These are phyloP conservation scores for Elysia crispata DNA, from an alignment of 2,888 invertebrate genomes.

Conservation along the genomic window DNA sequence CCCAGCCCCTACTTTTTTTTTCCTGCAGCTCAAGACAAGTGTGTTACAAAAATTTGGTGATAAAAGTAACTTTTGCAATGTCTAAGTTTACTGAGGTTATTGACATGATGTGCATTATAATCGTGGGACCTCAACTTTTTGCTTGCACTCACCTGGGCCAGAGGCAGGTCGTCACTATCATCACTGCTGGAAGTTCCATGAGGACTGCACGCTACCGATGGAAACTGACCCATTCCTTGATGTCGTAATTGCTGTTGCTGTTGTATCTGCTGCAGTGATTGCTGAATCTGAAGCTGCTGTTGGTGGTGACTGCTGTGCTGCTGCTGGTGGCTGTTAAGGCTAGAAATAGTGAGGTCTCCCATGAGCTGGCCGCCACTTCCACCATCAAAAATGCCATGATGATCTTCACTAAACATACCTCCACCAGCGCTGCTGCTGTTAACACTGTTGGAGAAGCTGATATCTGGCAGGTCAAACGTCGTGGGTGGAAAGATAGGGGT, in stretches of 20 bases:
- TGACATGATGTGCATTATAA: no score
- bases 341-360: constrained; percentile 30
- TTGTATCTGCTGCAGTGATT: constrained; percentile 28
- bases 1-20: no score
- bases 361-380: constrained; percentile 77
- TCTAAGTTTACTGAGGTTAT: no score
- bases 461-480: constrained; percentile 75
- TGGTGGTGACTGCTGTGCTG: neutral
- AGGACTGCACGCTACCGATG: constrained; percentile 72
- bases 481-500: constrained; percentile 75
- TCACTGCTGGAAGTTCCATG: constrained; percentile 86
- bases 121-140: no score
- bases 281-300: constrained; percentile 33
- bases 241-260: constrained; percentile 12
- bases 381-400: constrained; percentile 22
- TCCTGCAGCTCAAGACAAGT: no score
- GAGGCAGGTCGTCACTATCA: constrained; percentile 86
- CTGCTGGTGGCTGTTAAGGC: constrained; percentile 13
- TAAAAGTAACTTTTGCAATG: no score
- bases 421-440: constrained; percentile 41
- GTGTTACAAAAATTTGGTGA: no score
- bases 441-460: constrained; percentile 64
- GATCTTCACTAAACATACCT: constrained; percentile 42
- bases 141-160: constrained; percentile 74
- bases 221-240: constrained; percentile 14